Evolutionary conservation across 2,888 invertebrate genomes (phyloP).

Genomic region (Kuschelorhynchus macadamiae): DNA sequence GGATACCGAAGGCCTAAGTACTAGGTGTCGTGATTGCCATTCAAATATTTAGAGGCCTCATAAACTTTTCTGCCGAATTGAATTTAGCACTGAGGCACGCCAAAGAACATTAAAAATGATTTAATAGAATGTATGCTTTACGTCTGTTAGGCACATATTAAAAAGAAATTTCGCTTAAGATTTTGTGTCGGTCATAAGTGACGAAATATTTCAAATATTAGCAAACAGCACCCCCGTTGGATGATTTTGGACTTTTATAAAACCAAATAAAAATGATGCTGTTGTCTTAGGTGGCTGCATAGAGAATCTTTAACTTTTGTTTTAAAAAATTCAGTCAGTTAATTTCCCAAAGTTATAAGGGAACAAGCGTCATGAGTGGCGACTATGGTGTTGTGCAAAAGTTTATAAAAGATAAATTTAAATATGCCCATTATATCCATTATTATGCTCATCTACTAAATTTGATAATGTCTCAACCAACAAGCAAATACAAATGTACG

Average conservation of each 20-base stretch:
- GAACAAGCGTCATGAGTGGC: constrained; percentile 31
- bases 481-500: too few species aligned
- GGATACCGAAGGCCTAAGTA: too few species aligned
- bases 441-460: too few species aligned
- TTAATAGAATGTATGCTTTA: constrained; percentile 44
- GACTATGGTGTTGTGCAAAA: constrained; percentile 33
- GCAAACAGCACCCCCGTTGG: constrained; percentile 44
- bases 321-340: constrained; percentile 21
- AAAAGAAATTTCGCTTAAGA: constrained; percentile 38
- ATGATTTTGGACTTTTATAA: constrained; percentile 57
- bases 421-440: too few species aligned
- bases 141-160: constrained; percentile 42
- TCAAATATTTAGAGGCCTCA: constrained; percentile 34
- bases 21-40: too few species aligned
- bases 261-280: constrained; percentile 48
- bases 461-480: too few species aligned
- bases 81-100: constrained; percentile 28
- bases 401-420: too few species aligned
- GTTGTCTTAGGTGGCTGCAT: constrained; percentile 22
- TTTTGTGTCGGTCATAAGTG: constrained; percentile 55
- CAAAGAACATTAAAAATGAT: constrained; percentile 44
- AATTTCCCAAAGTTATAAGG: constrained; percentile 40
- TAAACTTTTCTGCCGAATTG: constrained; percentile 37
- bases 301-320: constrained; percentile 3
- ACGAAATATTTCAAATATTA: constrained; percentile 55